Conservation (phyloP, 2,888 invertebrate species). For the Hemistola chrysoprasaria region DNA sequence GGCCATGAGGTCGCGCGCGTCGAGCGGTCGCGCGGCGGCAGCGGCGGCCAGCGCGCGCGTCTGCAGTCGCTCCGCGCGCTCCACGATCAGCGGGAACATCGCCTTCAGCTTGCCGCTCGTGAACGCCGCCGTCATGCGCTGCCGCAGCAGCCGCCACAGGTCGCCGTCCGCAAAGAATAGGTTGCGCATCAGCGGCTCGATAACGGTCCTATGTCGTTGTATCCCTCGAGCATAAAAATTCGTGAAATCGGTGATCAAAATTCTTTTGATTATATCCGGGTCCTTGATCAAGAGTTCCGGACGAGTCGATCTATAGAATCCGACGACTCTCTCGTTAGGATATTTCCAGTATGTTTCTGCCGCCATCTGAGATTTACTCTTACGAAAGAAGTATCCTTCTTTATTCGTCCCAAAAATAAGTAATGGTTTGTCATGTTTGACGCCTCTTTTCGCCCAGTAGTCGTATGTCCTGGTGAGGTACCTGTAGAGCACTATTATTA, state of each 20-base stretch:
- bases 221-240: conserved; percentile 49
- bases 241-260: conserved; percentile 47
- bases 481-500: conserved; percentile 38
- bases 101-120: conserved; percentile 57
- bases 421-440: conserved; percentile 49
- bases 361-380: conserved; percentile 43
- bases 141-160: conserved; percentile 56
- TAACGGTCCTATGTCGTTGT: conserved; percentile 38
- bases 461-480: conserved; percentile 48
- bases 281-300: conserved; percentile 51
- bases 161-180: conserved; percentile 61
- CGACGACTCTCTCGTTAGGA: conserved; percentile 52
- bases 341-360: conserved; percentile 49
- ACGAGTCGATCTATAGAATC: conserved; percentile 43
- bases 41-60: conserved; percentile 39
- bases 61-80: conserved; percentile 52
- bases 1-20: conserved; percentile 60
- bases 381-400: conserved; percentile 33
- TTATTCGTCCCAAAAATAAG: conserved; percentile 45
- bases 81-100: conserved; percentile 61
- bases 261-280: conserved; percentile 46
- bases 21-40: conserved; percentile 34
- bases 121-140: conserved; percentile 62
- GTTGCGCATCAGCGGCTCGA: conserved; percentile 54
- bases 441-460: conserved; percentile 49